Conservation (phyloP, 2,113 vertebrate species). For the Noturus placidus region DNA sequence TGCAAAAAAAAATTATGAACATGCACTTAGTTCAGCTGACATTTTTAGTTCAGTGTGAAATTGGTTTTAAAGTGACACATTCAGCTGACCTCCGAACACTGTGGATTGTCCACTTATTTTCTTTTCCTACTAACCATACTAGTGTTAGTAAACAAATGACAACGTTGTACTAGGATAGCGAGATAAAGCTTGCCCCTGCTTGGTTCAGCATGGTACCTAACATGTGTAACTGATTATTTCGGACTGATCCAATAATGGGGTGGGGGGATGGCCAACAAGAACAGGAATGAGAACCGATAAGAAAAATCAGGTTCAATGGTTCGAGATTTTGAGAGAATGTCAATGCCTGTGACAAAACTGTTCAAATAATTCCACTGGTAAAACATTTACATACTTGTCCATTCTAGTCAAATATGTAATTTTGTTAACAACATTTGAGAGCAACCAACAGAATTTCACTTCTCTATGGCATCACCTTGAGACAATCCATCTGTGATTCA, state of each 20-base stretch:
- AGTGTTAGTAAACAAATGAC: neutral
- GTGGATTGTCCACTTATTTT: neutral
- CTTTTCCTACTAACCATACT: constrained; percentile 33
- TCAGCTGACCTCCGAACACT: neutral
- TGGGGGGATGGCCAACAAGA: neutral
- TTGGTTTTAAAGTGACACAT: neutral
- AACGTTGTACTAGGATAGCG: neutral
- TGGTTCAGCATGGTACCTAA: constrained; percentile 56
- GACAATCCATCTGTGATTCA: neutral
- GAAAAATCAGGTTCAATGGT: neutral
- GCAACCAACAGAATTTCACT: neutral
- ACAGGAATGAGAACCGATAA: neutral
- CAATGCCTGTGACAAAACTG: neutral
- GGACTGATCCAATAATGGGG: no score
- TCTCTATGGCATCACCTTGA: neutral
- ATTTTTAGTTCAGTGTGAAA: neutral
- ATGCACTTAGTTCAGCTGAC: neutral
- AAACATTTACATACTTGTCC: constrained; percentile 59
- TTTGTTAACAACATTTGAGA: neutral
- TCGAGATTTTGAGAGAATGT: neutral
- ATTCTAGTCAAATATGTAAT: constrained; percentile 59
- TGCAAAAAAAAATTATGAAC: neutral
- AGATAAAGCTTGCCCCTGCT: constrained; percentile 59
- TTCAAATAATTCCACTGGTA: constrained; percentile 20
- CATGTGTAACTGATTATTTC: constrained; percentile 16